Evolutionary conservation across 2,888 invertebrate species (phyloP), one percentile per base, ranked within the genome.

Genomic region (Andrena minutula): DNA sequence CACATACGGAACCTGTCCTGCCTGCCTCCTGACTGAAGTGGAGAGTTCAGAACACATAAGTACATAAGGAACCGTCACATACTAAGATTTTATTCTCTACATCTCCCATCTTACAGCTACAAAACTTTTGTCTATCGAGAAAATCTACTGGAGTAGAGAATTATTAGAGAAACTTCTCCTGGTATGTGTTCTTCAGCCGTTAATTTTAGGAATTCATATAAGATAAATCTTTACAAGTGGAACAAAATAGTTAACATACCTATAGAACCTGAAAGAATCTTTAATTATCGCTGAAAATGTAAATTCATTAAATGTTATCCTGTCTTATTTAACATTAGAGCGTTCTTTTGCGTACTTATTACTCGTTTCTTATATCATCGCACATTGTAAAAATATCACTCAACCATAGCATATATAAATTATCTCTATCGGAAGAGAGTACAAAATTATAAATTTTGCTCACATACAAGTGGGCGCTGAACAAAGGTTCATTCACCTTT

Each of bases 1-100:
- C 93, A 93, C 91, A 93, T 91, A 93, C 91, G 92, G 93, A 93
- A 93, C 93, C 93, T 94, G 93, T 93, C 93, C 93, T 93, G 93
- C 93, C 93, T 93, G 93, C 93, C 92, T 93, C 93, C 93, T 93
- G 93, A 94, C 93, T 94, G 94, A 93, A 94, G 93, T 93, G 93
- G 93, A 93, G 93, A 93, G 93, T 94, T 94, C 93, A 94, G 93
- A 94, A 94, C 91, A 93, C 93, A 94, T 94, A 92, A 94, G 92
- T 93, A 93, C 89, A 90, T 90, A 91, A 93, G 92, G 92, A 93
- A 93, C 92, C 93, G 91, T 92, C 90, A 90, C 85, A 92, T 92
- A 92, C 92, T 92, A 93, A 90, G 92, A 92, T 90, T 89, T 90
- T 90, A 88, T 89, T 90, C 88, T 91, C 89, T 91, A 86, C 87